Evolutionary conservation across 2,797 vertebrate species (phyloP).

Genomic region (Mormyrops attenuatus): DNA sequence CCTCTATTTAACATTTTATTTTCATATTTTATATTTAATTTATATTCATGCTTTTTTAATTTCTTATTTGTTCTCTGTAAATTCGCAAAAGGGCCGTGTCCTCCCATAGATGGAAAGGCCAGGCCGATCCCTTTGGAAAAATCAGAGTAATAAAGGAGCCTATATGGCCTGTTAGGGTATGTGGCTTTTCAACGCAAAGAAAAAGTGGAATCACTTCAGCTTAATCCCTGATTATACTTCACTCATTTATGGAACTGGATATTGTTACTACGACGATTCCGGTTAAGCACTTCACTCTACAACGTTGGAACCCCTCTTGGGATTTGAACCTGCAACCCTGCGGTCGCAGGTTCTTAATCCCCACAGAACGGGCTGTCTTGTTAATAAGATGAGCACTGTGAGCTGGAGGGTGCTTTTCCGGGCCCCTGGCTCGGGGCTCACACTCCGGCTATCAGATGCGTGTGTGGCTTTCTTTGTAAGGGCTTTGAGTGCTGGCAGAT

Average conservation of each 20-base stretch:
- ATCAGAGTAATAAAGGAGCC: background rate
- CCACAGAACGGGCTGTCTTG: background rate
- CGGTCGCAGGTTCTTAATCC: background rate
- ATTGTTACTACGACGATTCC: background rate
- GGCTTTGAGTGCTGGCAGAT: background rate
- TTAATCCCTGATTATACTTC: constrained; percentile 4
- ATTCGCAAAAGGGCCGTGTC: background rate
- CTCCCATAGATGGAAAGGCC: background rate
- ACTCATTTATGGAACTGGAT: background rate
- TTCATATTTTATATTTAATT: background rate
- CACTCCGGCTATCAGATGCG: background rate
- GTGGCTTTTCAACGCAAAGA: background rate
- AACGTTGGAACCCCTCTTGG: background rate
- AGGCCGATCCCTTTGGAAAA: background rate
- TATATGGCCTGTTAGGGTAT: background rate
- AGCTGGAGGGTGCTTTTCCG: background rate
- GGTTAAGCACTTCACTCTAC: background rate
- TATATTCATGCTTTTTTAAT: background rate
- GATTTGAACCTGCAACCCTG: background rate
- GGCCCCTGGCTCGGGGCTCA: background rate
- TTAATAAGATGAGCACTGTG: background rate
- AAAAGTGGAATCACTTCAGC: background rate
- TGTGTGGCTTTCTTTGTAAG: background rate
- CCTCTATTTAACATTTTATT: background rate
- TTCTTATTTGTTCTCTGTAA: background rate